Conservation (phyloP, 2,888 invertebrate genomes). For the Melanophora roralis region DNA sequence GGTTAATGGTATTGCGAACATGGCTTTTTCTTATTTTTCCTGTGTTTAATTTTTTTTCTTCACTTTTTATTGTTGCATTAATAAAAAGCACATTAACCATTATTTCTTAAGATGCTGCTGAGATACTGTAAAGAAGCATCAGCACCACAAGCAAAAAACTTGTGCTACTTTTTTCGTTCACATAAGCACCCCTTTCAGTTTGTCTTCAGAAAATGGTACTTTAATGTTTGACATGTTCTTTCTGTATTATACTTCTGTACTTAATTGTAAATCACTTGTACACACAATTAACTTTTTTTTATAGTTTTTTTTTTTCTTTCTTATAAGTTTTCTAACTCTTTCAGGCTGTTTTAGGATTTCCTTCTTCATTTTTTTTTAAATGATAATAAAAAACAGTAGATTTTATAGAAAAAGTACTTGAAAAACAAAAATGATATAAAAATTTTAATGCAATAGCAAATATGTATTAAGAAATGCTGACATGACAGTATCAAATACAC, state of each 20-base stretch:
- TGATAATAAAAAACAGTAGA: not conserved
- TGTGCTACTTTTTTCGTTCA: not conserved
- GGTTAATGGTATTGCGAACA: slow-evolving; percentile 13
- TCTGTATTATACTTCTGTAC: not conserved
- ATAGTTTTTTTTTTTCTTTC: slow-evolving; percentile 11
- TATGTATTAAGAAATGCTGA: not conserved
- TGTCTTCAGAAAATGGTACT: not conserved
- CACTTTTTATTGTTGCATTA: not conserved
- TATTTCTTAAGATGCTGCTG: slow-evolving; percentile 17
- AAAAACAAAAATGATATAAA: not conserved
- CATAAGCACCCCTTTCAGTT: not conserved
- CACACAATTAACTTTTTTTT: slow-evolving; percentile 51
- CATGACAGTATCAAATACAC: not conserved
- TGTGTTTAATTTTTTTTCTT: not conserved
- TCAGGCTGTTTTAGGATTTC: not conserved
- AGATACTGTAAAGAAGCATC: not conserved
- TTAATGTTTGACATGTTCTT: not conserved
- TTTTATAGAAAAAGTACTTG: not conserved
- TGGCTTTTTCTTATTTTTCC: not conserved
- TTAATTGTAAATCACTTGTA: slow-evolving; percentile 37
- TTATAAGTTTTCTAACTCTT: slow-evolving; percentile 26
- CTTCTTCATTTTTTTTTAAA: not conserved
- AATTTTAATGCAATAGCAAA: not conserved
- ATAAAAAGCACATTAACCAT: slow-evolving; percentile 18
- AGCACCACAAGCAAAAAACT: not conserved